phyloP scores from a whole-genome alignment of 2,113 vertebrate genomes.

The Geococcyx californianus region DNA sequence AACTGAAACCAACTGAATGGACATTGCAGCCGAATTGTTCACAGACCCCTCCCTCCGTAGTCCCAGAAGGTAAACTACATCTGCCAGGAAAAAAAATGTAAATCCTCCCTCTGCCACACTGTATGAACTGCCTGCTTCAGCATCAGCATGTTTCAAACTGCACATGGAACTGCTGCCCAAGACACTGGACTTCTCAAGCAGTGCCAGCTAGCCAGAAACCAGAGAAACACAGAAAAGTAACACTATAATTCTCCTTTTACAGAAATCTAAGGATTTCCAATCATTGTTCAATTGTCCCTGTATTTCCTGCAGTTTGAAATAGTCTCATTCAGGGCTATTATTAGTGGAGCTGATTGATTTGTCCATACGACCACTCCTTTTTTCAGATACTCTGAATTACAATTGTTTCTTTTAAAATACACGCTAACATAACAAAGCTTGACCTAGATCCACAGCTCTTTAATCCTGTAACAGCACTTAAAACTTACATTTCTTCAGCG shows the following conservation, averaged over 20 bases:
- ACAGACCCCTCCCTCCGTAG: not conserved
- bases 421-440: accelerated
- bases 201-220: not conserved
- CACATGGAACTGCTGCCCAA: not conserved
- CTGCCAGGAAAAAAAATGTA: not conserved
- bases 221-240: not conserved
- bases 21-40: not conserved
- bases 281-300: accelerated
- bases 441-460: accelerated
- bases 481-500: conserved; percentile 95
- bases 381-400: not conserved
- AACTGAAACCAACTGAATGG: not conserved
- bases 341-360: not conserved
- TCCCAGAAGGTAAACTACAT: not conserved
- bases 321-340: not conserved
- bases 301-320: not conserved
- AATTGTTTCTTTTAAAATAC: accelerated
- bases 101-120: accelerated
- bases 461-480: no score
- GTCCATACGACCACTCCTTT: accelerated
- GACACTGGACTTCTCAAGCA: not conserved
- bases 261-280: not conserved
- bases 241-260: not conserved
- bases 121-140: not conserved
- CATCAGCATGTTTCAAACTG: not conserved